A percentile compares a stretch with the other conserved stretches of the same genome.
phyloP scores from a whole-genome alignment of 1,140 invertebrate species.

The Tigriopus japonicus region DNA sequence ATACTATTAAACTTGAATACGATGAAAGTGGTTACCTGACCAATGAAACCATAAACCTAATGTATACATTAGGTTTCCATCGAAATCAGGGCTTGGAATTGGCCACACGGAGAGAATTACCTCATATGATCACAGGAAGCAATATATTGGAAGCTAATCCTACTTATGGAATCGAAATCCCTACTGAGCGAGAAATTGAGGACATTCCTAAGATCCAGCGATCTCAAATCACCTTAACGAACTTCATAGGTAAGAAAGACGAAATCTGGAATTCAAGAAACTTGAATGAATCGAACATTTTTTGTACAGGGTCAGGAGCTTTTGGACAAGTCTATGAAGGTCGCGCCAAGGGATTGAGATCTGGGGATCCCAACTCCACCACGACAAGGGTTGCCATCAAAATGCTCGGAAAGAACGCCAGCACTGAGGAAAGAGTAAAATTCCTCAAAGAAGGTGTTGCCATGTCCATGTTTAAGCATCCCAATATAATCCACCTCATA shows the following conservation, averaged over 20 bases:
- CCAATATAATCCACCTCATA: constrained; percentile 83
- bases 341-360: neutral
- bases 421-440: constrained; percentile 69
- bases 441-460: constrained; percentile 69
- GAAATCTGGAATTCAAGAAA: too few relatives aligned
- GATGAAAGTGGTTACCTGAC: too few relatives aligned
- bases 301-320: constrained; percentile 29
- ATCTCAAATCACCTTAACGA: neutral
- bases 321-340: constrained; percentile 35
- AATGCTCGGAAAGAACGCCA: constrained; percentile 80
- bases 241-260: neutral
- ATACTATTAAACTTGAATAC: too few relatives aligned
- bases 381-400: constrained; percentile 56
- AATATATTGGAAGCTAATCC: neutral
- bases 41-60: too few relatives aligned
- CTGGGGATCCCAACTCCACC: neutral
- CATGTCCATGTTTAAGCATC: constrained; percentile 80
- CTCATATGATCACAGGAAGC: neutral
- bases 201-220: neutral
- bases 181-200: neutral
- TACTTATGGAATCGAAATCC: neutral
- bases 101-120: too few relatives aligned
- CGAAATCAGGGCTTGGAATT: too few relatives aligned
- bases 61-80: too few relatives aligned
- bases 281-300: too few relatives aligned